Base-by-base conservation (phyloP, 2,888 invertebrate species). In the Macrostomum cliftonense region DNA sequence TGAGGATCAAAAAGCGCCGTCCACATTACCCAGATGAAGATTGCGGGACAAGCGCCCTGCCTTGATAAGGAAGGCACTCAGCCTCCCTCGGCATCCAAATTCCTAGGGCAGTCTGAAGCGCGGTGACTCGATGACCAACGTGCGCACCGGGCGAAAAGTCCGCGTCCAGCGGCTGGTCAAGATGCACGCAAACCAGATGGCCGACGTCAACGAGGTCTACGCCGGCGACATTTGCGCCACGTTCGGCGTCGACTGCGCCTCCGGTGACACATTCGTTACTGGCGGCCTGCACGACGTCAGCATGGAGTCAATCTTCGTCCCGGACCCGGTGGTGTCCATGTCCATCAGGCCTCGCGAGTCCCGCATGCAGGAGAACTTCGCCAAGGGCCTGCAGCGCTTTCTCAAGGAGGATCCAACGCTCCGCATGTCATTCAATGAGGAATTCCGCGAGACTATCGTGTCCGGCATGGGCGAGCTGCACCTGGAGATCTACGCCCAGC, bases 391-490 rank as follows among this genome's bases (percentile, higher is more conserved):
- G 20, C 68, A 65, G 14, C 78, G 91, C 64, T 99, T 97, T 67
- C 91, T 91, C 0, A 89, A 89, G 73, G 97, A 99, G 73, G 97
- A 99, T 74, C 97, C 28, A 9, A 28, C 28, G 4, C 28, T 28
- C 5, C 81, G 81, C 47, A 82, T 86, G 59, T 73, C 76, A 28
- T 99, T 79, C 68, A 91, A 97, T 68, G 58, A 76, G 0, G 97
- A 99, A 61, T 85, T 81, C 56, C 91, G 88, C 68, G 93, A 99
- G 73, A 88, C 87, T 0, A 77, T 99, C 17, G 87, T 87, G 0
- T 89, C 87, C 0, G 97, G 97, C 39, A 99, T 99, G 97, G 97
- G 97, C 12, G 97, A 99, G 71, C 74, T 99, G 40, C 97, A 99
- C 72, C 73, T 99, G 55, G 97, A 99, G 71, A 93, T 99, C 55